Evolutionary conservation across 2,888 invertebrate genomes (phyloP), one percentile per base, ranked within the genome.

Genomic region (Nomada ferruginata): DNA sequence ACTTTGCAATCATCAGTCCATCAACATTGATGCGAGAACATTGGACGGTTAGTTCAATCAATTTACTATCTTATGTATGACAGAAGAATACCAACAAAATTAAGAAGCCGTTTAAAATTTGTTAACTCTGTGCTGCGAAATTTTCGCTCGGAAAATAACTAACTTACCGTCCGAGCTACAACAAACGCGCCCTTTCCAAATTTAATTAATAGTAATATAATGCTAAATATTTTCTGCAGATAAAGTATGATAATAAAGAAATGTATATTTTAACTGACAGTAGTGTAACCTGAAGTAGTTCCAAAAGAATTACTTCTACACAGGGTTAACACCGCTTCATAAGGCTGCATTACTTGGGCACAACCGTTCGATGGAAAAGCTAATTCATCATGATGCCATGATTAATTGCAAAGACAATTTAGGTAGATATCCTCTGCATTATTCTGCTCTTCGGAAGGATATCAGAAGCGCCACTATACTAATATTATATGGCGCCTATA

Each of bases 351-450:
- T 70, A 0, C 44, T 79, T 1, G 70, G 47, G 1, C 44, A 70
- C 15, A 59, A 15, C 13, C 20, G 29, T 11, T 69, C 53, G 10
- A 53, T 64, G 23, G 18, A 3, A n/a, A 60, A 11, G 10, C 18
- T 76, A 20, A 29, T 76, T 3, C n/a, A 76, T 11, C 23, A 64
- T 15, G 59, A 53, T 13, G 70, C 65, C 0, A 11, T 0, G 0
- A 50, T 60, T 23, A 50, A 79, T 23, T 63, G 50, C 13, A 18
- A 0, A 23, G 78, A 79, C 26, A 79, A 59, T 52, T 50, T 76
- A 10, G 47, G 29, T 20, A 64, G 76, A 59, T 64, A n/a, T 23
- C 70, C 76, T 11, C 60, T 79, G 50, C 76, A 79, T 50, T 79
- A 70, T 13, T 42, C 75, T 2, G 36, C 65, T 13, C 9, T 76